A percentile compares a stretch with the other conserved stretches of the same genome.
Evolutionary conservation across 2,797 vertebrate species (phyloP).

Genomic region (Adelosebastes latens): DNA sequence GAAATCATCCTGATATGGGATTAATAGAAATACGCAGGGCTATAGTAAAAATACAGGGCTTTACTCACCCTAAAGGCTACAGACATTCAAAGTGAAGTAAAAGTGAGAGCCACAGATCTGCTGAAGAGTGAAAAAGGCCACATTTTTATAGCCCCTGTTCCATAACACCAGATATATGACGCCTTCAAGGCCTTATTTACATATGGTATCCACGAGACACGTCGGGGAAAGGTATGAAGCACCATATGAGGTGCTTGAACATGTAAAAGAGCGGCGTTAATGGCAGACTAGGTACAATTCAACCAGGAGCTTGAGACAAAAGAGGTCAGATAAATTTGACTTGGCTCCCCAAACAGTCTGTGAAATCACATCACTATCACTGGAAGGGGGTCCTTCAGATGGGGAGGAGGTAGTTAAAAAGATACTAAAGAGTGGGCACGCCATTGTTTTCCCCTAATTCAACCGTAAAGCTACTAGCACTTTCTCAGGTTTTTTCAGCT

Average conservation of each 20-base stretch:
- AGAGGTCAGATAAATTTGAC: conserved; percentile 72
- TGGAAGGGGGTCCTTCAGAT: conserved; percentile 65
- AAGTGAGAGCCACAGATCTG: conserved; percentile 32
- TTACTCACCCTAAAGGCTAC: not conserved
- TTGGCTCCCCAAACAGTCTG: conserved; percentile 74
- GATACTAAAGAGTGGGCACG: conserved; percentile 72
- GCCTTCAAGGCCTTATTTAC: conserved; percentile 73
- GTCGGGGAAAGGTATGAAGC: conserved; percentile 63
- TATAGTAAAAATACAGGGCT: too few relatives aligned
- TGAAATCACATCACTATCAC: conserved; percentile 78
- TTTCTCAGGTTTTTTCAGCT: conserved; percentile 38
- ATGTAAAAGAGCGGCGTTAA: conserved; percentile 74
- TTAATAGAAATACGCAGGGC: not conserved
- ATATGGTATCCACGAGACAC: conserved; percentile 72
- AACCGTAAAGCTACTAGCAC: conserved; percentile 62
- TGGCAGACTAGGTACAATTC: conserved; percentile 80
- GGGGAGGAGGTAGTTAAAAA: conserved; percentile 79
- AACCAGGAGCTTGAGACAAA: conserved; percentile 70
- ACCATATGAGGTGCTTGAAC: conserved; percentile 74
- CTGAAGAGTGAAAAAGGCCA: not conserved
- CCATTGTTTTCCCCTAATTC: conserved; percentile 64
- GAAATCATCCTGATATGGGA: not conserved
- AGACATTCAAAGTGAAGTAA: conserved; percentile 15
- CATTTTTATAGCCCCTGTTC: conserved; percentile 23
- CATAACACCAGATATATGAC: conserved; percentile 62